These are phyloP conservation scores for Ecliptopera silaceata DNA, from an alignment of 2,888 invertebrate species.

Conservation along the genomic window DNA sequence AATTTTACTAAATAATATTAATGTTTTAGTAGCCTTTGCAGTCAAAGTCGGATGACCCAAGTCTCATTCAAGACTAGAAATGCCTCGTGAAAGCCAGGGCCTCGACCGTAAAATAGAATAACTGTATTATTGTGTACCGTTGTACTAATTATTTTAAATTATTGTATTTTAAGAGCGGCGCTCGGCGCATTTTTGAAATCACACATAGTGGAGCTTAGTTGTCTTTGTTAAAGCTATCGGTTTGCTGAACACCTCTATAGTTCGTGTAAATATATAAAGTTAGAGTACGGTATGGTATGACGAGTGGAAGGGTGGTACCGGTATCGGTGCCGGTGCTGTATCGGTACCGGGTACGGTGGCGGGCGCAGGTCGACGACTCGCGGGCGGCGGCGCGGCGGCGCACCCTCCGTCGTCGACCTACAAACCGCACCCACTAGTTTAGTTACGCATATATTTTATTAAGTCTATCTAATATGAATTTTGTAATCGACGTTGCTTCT, in stretches of 20 bases:
- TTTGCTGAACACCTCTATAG: slow-evolving; percentile 79
- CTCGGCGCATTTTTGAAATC: slow-evolving; percentile 77
- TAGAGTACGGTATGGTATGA: slow-evolving; percentile 64
- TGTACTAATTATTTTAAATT: slow-evolving; percentile 75
- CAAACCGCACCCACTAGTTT: slow-evolving; percentile 63
- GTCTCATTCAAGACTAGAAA: slow-evolving; percentile 26
- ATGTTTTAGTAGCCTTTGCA: slow-evolving; percentile 16
- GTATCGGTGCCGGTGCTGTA: slow-evolving; percentile 26
- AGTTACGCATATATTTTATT: slow-evolving; percentile 82
- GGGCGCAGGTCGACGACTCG: slow-evolving; percentile 31
- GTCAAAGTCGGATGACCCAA: slow-evolving; percentile 17
- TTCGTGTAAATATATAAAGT: slow-evolving; percentile 82
- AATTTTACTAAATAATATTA: slow-evolving; percentile 13
- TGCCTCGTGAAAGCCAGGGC: slow-evolving; percentile 47
- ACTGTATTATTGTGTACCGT: slow-evolving; percentile 58
- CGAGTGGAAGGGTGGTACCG: slow-evolving; percentile 41
- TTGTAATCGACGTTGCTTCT: slow-evolving; percentile 83
- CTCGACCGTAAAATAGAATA: slow-evolving; percentile 51
- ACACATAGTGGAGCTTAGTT: slow-evolving; percentile 81
- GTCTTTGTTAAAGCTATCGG: slow-evolving; percentile 77
- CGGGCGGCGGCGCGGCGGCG: slow-evolving; percentile 36
- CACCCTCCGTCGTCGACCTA: slow-evolving; percentile 34
- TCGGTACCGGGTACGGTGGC: slow-evolving; percentile 33
- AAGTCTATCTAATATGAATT: slow-evolving; percentile 81
- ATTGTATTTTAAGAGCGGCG: slow-evolving; percentile 74